Evolutionary conservation across 2,888 invertebrate species (phyloP).

Genomic region (Hirtodrosophila cameraria): DNA sequence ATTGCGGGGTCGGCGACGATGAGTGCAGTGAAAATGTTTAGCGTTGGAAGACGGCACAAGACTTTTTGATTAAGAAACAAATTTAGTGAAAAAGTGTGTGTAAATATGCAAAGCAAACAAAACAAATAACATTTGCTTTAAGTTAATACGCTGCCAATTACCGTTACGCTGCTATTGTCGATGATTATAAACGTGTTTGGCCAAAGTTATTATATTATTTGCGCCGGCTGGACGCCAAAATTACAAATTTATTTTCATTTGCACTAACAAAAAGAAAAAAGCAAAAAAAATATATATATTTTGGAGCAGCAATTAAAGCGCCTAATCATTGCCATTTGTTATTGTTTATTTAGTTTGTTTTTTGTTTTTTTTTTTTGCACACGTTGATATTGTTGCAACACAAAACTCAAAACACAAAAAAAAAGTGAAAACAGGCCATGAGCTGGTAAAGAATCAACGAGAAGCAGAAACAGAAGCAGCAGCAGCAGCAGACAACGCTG

Average conservation of each 20-base stretch:
- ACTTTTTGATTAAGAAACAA: slow-evolving; percentile 69
- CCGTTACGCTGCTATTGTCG: too few relatives aligned
- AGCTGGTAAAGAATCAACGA: slow-evolving; percentile 43
- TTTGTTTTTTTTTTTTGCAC: slow-evolving; percentile 48
- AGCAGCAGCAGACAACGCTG: slow-evolving; percentile 57
- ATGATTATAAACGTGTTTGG: slow-evolving; percentile 8
- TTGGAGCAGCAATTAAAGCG: slow-evolving; percentile 11
- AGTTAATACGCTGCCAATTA: too few relatives aligned
- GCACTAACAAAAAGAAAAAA: slow-evolving; percentile 41
- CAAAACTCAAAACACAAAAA: too few relatives aligned
- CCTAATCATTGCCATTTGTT: slow-evolving; percentile 47
- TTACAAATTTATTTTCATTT: slow-evolving; percentile 48
- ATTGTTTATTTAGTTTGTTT: slow-evolving; percentile 63
- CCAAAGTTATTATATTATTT: slow-evolving; percentile 37
- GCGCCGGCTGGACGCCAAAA: slow-evolving; percentile 63
- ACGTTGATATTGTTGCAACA: slow-evolving; percentile 34
- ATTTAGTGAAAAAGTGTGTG: slow-evolving; percentile 36
- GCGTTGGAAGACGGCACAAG: slow-evolving; percentile 70
- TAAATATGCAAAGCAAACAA: slow-evolving; percentile 45
- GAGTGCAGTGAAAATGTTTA: slow-evolving; percentile 72
- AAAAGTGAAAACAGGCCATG: slow-evolving; percentile 64
- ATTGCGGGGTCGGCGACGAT: slow-evolving; percentile 66
- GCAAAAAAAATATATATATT: slow-evolving; percentile 18
- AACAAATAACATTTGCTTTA: slow-evolving; percentile 5
- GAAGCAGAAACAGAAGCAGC: slow-evolving; percentile 61